Evolutionary conservation across 2,797 vertebrate species (phyloP).

Genomic region (Phalloptychus januarius): DNA sequence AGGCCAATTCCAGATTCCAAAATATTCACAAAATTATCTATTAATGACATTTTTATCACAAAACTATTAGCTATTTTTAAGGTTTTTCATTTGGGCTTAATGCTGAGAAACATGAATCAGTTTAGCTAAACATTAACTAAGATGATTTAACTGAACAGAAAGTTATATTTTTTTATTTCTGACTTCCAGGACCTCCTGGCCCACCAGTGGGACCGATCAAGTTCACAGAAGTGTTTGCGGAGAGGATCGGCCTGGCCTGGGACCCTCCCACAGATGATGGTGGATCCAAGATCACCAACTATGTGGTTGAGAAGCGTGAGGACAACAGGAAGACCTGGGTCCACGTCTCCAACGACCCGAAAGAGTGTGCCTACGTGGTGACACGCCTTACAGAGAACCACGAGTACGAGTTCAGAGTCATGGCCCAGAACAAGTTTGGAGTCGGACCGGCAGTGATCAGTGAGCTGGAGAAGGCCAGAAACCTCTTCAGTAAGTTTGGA

Average conservation of each 20-base stretch:
- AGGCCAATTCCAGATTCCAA: no score
- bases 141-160: neutral
- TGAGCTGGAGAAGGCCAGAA: constrained; percentile 94
- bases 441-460: constrained; percentile 92
- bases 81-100: no score
- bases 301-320: constrained; percentile 96
- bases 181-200: constrained; percentile 88
- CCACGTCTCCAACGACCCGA: constrained; percentile 89
- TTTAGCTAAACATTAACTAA: neutral
- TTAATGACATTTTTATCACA: no score
- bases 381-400: constrained; percentile 94
- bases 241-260: constrained; percentile 95
- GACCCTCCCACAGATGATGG: constrained; percentile 91
- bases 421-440: constrained; percentile 98
- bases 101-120: constrained; percentile 41
- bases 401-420: constrained; percentile 94
- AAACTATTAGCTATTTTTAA: no score
- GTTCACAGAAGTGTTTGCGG: constrained; percentile 93
- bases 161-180: neutral
- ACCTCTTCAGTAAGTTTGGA: constrained; percentile 93
- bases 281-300: constrained; percentile 96
- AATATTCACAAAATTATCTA: no score
- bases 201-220: constrained; percentile 91
- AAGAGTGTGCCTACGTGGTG: constrained; percentile 91
- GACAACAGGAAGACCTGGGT: constrained; percentile 97